These are phyloP conservation scores for Linurgus olivaceus DNA, from an alignment of 2,797 vertebrate genomes.

Conservation along the genomic window DNA sequence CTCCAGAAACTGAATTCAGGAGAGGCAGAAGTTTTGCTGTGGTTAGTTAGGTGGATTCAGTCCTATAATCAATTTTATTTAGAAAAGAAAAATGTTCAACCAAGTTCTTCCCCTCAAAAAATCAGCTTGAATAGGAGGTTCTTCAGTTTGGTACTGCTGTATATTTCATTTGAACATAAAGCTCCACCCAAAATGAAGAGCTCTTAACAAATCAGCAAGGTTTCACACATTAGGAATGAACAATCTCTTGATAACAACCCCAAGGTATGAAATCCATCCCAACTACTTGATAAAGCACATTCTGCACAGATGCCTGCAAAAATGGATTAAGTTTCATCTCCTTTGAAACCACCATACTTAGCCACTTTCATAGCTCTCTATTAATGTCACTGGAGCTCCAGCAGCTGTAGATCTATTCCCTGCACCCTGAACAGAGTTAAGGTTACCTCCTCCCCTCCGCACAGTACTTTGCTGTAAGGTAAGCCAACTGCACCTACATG, in stretches of 20 bases:
- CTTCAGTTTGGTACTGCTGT: neutral
- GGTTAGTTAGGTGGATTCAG: neutral
- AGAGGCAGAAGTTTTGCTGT: neutral
- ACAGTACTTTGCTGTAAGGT: neutral
- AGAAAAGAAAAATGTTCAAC: neutral
- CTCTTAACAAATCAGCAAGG: neutral
- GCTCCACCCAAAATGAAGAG: neutral
- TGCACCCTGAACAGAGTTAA: neutral
- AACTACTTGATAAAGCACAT: neutral
- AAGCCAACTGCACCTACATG: neutral
- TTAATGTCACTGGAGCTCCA: neutral
- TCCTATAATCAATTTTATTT: neutral
- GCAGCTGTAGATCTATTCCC: neutral
- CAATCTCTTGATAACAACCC: neutral
- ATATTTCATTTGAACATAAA: neutral
- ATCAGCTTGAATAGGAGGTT: neutral
- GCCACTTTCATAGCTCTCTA: neutral
- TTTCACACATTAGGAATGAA: neutral
- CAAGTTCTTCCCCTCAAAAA: neutral
- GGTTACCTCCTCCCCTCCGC: neutral
- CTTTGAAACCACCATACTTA: neutral
- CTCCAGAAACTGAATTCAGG: neutral
- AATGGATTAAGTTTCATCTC: neutral
- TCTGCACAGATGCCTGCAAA: neutral
- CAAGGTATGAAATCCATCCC: neutral